Evolutionary conservation across 2,888 invertebrate genomes (phyloP).

Genomic region (Pterostichus madidus): DNA sequence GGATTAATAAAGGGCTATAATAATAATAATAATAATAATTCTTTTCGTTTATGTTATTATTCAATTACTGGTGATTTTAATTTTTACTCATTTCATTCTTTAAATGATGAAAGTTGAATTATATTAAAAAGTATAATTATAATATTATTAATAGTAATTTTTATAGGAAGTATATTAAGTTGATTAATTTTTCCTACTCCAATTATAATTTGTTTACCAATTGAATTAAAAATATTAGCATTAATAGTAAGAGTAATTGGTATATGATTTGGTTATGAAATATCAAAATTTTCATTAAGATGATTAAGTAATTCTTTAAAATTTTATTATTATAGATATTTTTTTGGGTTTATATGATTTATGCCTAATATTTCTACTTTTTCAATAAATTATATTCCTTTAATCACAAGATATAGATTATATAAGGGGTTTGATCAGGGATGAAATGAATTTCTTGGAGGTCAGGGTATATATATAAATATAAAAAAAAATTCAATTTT

Average conservation of each 20-base stretch:
- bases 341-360: constrained; percentile 79
- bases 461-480: constrained; percentile 70
- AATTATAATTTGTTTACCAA: constrained; percentile 57
- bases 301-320: constrained; percentile 77
- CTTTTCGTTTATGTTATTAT: constrained; percentile 79
- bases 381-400: constrained; percentile 77
- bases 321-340: constrained; percentile 70
- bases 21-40: too few species aligned
- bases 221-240: constrained; percentile 68
- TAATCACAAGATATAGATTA: constrained; percentile 74
- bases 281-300: constrained; percentile 77
- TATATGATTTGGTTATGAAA: constrained; percentile 75
- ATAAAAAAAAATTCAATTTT: constrained; percentile 48
- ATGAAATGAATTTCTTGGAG: constrained; percentile 71
- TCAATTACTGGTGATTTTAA: constrained; percentile 78
- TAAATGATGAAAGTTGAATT: constrained; percentile 78
- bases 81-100: constrained; percentile 77
- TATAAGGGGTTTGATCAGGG: constrained; percentile 68
- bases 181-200: constrained; percentile 80
- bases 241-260: constrained; percentile 78
- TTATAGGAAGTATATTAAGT: constrained; percentile 79
- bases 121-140: constrained; percentile 72
- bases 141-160: constrained; percentile 78
- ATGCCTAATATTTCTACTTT: constrained; percentile 75
- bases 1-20: too few species aligned